Percentiles rank a stretch among this genome's conserved stretches.
Evolutionary conservation across 92 coral and sea anemone species (phyloP).

Genomic region (Actinernus sp.): DNA sequence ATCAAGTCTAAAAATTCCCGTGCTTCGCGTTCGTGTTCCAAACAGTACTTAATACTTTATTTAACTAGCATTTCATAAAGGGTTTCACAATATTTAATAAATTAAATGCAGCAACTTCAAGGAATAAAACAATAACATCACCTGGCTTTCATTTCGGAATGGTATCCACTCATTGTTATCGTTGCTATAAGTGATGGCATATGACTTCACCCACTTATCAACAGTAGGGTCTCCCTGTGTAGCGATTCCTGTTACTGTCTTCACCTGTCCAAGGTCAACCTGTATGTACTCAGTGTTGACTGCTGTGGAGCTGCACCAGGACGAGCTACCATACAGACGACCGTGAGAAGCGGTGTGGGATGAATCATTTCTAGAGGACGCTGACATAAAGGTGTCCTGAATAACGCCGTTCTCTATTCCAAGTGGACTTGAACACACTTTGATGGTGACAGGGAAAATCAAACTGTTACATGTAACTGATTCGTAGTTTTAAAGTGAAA

Average conservation of each 20-base stretch:
- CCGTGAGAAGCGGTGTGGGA: slow-evolving; percentile 15
- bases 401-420: slow-evolving; percentile 2
- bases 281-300: slow-evolving; percentile 36
- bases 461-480: too few species aligned
- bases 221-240: slow-evolving; percentile 56
- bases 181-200: slow-evolving; percentile 37
- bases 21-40: too few species aligned
- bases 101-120: too few species aligned
- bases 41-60: too few species aligned
- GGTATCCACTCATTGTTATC: slow-evolving; percentile 45
- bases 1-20: too few species aligned
- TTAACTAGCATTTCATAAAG: too few species aligned
- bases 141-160: too few species aligned
- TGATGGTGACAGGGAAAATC: too few species aligned
- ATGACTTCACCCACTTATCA: slow-evolving; percentile 56
- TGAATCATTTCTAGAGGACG: slow-evolving; percentile 27
- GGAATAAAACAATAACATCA: too few species aligned
- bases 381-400: background rate
- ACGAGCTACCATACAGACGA: slow-evolving; percentile 40
- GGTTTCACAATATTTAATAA: too few species aligned
- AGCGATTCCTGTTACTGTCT: slow-evolving; percentile 59
- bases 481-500: too few species aligned
- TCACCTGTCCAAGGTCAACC: slow-evolving; percentile 25
- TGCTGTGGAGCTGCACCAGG: slow-evolving; percentile 34
- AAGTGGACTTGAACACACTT: too few species aligned